These are phyloP conservation scores for Yponomeuta malinellus DNA, from an alignment of 2,888 invertebrate genomes.

Conservation along the genomic window DNA sequence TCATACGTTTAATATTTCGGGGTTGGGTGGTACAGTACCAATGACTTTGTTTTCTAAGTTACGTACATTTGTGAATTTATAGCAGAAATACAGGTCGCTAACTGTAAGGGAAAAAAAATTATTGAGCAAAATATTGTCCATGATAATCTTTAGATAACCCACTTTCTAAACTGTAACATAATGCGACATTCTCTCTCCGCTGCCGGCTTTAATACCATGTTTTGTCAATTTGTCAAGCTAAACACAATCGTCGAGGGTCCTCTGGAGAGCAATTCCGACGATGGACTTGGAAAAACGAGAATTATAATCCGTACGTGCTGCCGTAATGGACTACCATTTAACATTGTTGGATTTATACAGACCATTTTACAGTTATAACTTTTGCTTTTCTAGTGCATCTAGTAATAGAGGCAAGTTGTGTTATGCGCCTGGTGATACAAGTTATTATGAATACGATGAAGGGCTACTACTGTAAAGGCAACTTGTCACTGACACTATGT, in stretches of 20 bases:
- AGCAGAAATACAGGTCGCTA: too few relatives aligned
- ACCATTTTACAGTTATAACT: background rate
- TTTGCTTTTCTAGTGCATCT: background rate
- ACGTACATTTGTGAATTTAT: too few relatives aligned
- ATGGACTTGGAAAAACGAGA: constrained; percentile 7
- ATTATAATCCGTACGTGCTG: constrained; percentile 10
- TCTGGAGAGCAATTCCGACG: constrained; percentile 3
- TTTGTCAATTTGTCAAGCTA: constrained; percentile 3
- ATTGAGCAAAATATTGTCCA: too few relatives aligned
- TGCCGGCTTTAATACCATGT: background rate
- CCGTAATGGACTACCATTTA: constrained; percentile 4
- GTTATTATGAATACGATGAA: too few relatives aligned
- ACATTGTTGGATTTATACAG: background rate
- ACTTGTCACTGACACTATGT: too few relatives aligned
- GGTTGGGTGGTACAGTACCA: too few relatives aligned
- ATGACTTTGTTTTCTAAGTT: too few relatives aligned
- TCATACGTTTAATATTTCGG: too few relatives aligned
- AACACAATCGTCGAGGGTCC: constrained; percentile 1
- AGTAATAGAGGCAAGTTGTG: too few relatives aligned
- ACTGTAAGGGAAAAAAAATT: too few relatives aligned
- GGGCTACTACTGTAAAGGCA: too few relatives aligned
- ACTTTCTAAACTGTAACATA: background rate
- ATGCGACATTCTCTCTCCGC: background rate
- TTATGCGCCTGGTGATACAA: too few relatives aligned
- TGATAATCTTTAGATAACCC: background rate